These are phyloP conservation scores for Ctenomys sociabilis DNA, from an alignment of 2,113 vertebrate species.

Conservation along the genomic window DNA sequence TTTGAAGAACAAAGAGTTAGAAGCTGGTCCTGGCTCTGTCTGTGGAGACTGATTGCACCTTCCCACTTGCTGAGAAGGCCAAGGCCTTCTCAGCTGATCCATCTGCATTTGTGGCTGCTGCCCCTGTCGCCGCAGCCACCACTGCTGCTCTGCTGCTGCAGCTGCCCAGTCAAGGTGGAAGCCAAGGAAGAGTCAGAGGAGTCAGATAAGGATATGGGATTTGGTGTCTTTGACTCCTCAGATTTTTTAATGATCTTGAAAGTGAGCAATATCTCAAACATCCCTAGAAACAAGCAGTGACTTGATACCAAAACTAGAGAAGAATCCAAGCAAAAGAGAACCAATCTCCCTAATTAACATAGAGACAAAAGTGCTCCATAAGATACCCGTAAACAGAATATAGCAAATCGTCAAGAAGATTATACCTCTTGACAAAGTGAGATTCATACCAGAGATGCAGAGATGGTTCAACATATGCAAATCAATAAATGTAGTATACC, in stretches of 20 bases:
- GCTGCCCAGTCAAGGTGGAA: too few species aligned
- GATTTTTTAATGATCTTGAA: background rate
- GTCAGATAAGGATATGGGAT: too few species aligned
- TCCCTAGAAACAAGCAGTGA: background rate
- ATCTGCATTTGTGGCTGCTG: too few species aligned
- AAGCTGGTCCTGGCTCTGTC: too few species aligned
- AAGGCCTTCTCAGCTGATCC: too few species aligned
- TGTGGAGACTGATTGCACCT: too few species aligned
- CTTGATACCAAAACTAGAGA: background rate
- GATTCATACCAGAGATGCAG: background rate
- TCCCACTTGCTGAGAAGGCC: too few species aligned
- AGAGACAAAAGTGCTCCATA: background rate
- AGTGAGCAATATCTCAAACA: background rate
- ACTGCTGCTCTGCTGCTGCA: too few species aligned
- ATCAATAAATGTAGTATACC: background rate
- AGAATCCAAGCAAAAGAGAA: background rate
- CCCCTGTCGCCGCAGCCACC: too few species aligned
- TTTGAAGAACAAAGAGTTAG: too few species aligned
- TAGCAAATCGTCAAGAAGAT: background rate
- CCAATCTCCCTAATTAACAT: background rate
- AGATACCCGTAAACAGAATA: background rate
- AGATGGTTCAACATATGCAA: background rate
- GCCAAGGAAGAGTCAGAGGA: too few species aligned
- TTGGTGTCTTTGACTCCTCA: background rate
- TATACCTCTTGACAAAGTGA: background rate